These are phyloP conservation scores for Aphodius sticticus DNA, from an alignment of 2,888 invertebrate genomes.

Conservation along the genomic window DNA sequence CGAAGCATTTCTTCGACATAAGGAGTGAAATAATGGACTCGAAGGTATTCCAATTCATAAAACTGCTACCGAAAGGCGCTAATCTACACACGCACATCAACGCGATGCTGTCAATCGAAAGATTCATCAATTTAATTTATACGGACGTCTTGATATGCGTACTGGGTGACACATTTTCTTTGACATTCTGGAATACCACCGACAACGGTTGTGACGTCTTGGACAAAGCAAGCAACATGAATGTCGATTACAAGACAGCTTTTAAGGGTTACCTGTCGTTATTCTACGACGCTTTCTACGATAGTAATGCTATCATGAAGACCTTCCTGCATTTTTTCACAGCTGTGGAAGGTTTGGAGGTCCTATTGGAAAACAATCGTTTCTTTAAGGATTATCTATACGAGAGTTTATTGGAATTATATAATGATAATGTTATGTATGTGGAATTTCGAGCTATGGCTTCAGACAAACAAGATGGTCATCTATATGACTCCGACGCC, in stretches of 20 bases:
- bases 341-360: conserved; percentile 64
- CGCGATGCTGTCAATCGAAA: conserved; percentile 68
- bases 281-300: conserved; percentile 43
- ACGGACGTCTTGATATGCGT: conserved; percentile 66
- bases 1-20: conserved; percentile 71
- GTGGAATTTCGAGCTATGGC: conserved; percentile 72
- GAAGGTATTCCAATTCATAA: conserved; percentile 71
- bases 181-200: conserved; percentile 50
- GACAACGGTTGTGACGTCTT: conserved; percentile 60
- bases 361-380: conserved; percentile 68
- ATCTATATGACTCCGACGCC: conserved; percentile 62
- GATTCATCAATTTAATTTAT: conserved; percentile 68
- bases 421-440: conserved; percentile 74
- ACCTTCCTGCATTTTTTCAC: conserved; percentile 50
- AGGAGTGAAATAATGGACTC: conserved; percentile 68
- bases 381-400: conserved; percentile 73
- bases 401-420: conserved; percentile 68
- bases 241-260: conserved; percentile 43
- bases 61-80: conserved; percentile 78
- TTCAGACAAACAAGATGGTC: conserved; percentile 72
- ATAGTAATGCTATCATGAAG: conserved; percentile 54
- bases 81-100: conserved; percentile 75
- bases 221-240: conserved; percentile 54
- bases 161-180: conserved; percentile 43
- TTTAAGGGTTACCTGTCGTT: conserved; percentile 42